Base-by-base conservation (phyloP, 1,140 invertebrate genomes). In the Drosophila murphyi region DNA sequence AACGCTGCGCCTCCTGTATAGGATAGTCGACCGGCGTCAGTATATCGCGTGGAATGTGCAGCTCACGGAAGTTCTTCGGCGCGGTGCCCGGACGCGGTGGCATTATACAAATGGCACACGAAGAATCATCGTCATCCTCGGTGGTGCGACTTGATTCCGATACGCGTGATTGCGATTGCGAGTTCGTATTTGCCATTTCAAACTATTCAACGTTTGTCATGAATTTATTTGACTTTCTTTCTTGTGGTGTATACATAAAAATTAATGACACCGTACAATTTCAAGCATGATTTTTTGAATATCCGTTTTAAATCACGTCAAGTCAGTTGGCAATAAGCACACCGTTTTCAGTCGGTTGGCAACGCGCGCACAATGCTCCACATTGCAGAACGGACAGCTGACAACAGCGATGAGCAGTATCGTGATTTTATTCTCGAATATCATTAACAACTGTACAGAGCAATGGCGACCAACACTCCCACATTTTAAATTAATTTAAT, bases 1-100 rank as follows among this genome's bases (percentile, higher is more conserved):
- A 92, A 28, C 90, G 90, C 34, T 92, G 91, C 4, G 91, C 91
- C 54, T 90, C 85, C 47, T 90, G 69, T 37, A 91, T 91, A 29
- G 78, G 71, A 51, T 79, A 87, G 6, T 70, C 70, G 8, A 89
- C 59, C 4, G 76, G 59, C 1, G 85, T 78, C 3, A 89, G 43
- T 48, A 89, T 86, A 1, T 85, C 65, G 0, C 72, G 69, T 1
- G 85, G 85, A 29, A 89, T 89, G 10, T 74, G 45, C 2, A 89
- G 65, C 47, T 89, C 86, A 12, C 79, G 81, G 51, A 76, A 89
- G 34, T 76, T 78, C 62, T 81, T 79, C 3, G 70, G 41, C 0
- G 86, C 74, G 0, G 86, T 89, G n/a, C 85, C 86, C 0, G 85
- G 85, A 2, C 85, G 85, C 0, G 85, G 85, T 0, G 86, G 86